phyloP scores from a whole-genome alignment of 2,113 vertebrate species.

The Gila orcuttii region DNA sequence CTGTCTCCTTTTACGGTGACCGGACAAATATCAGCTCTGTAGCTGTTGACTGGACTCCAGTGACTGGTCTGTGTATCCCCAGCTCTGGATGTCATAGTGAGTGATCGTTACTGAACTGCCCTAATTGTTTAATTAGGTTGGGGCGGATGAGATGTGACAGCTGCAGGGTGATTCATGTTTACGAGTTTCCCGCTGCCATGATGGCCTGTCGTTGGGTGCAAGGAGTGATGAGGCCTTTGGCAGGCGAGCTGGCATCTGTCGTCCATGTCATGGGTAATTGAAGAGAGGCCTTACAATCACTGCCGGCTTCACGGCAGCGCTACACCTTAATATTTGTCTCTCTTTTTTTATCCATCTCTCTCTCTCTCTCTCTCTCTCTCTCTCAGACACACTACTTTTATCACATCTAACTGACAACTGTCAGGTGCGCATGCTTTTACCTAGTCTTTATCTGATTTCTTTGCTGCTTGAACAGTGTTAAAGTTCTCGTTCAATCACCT shows the following conservation, averaged over 20 bases:
- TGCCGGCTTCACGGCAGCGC: background rate
- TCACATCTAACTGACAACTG: conserved; percentile 9
- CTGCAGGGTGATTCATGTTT: conserved; percentile 71
- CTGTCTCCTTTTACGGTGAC: conserved; percentile 3
- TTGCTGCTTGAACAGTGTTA: background rate
- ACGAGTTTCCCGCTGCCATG: conserved; percentile 65
- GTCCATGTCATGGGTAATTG: conserved; percentile 44
- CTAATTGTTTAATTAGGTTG: conserved; percentile 76
- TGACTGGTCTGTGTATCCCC: conserved; percentile 51
- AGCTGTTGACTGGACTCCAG: conserved; percentile 14
- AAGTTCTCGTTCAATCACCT: background rate
- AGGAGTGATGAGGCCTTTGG: conserved; percentile 70
- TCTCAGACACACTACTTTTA: background rate
- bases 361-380: background rate
- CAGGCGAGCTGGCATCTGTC: conserved; percentile 74
- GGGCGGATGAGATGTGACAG: conserved; percentile 67
- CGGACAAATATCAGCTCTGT: conserved; percentile 24
- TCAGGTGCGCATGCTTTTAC: background rate
- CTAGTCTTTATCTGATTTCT: conserved; percentile 1
- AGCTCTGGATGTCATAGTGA: conserved; percentile 65
- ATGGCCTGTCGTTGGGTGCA: conserved; percentile 60
- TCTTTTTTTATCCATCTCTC: background rate
- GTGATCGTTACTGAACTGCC: conserved; percentile 70
- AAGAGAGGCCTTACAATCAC: conserved; percentile 32
- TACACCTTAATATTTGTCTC: conserved; percentile 26